Evolutionary conservation across 2,888 invertebrate species (phyloP), one percentile per base, ranked within the genome.

Genomic region (Scaptomyza polygonia): DNA sequence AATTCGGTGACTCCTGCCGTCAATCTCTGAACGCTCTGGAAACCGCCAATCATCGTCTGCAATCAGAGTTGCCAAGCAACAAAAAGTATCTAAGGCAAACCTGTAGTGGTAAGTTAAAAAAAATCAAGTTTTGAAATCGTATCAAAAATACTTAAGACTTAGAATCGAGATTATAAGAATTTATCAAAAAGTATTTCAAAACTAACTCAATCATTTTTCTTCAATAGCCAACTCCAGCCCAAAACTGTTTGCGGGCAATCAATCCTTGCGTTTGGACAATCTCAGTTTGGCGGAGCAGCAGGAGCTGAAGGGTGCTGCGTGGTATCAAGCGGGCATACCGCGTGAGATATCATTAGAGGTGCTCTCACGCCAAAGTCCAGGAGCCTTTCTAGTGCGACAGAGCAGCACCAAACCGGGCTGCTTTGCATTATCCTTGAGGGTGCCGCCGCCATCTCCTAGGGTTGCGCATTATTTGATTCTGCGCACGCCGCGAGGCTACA

Each of bases 321-420:
- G 98, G 98, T 98, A 97, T 92, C 98, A 98, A 92, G 97, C 98
- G 52, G 98, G 98, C 16, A 97, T 98, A 86, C 98, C 98, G 8
- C 94, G 98, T 93, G 98, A 95, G 92, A 97, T 98, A 86, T 98
- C 98, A 9, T 92, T 98, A 83, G 98, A 98, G 92, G 97, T 98
- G 79, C 93, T 99, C 78, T 94, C 95, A 71, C 95, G 96, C 78
- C 97, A 98, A 92, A 96, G 96, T 75, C 96, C 97, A 67, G 99
- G 99, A 59, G 96, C 98, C 48, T 99, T 99, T 93, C 95, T 99
- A 93, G 98, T 99, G 68, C 95, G 99, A 64, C 97, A 97, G 92
- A 97, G 97, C 91, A 97, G 97, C 77, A 97, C 97, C 84, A 98
- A 98, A 91, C 95, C 96, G 1, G 97, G 97, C 66, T 98, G 98